Percentiles rank a stretch among this genome's conserved stretches.
These are phyloP conservation scores for Drosophila aff. DNA, from an alignment of 1,140 invertebrate genomes.

Conservation along the genomic window DNA sequence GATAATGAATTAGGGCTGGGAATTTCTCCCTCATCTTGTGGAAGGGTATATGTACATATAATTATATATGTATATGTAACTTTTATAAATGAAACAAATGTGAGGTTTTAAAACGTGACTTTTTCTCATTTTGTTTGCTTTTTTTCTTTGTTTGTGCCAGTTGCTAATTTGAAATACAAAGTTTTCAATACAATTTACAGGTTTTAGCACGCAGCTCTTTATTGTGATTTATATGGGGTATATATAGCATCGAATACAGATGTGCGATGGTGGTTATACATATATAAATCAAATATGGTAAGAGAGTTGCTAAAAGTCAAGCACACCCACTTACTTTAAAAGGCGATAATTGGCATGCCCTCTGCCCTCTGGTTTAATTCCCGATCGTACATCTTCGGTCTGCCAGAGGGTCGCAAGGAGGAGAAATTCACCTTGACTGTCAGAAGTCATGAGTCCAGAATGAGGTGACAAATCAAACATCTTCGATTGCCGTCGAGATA, in stretches of 20 bases:
- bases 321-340: constrained; percentile 49
- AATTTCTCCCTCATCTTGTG: background rate
- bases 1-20: background rate
- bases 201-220: constrained; percentile 40
- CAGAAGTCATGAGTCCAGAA: constrained; percentile 11
- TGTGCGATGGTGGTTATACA: background rate
- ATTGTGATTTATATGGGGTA: constrained; percentile 44
- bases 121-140: constrained; percentile 13
- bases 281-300: constrained; percentile 28
- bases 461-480: constrained; percentile 25
- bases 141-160: background rate
- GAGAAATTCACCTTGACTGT: constrained; percentile 10
- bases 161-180: constrained; percentile 52
- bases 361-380: background rate
- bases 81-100: constrained; percentile 6
- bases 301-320: constrained; percentile 39
- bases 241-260: constrained; percentile 25
- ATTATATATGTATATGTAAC: background rate
- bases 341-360: constrained; percentile 63
- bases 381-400: background rate
- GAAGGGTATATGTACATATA: background rate
- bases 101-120: constrained; percentile 39
- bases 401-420: background rate
- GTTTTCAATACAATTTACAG: constrained; percentile 20
- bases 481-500: constrained; percentile 26